A percentile compares a stretch with the other conserved stretches of the same genome.
phyloP scores from a whole-genome alignment of 2,797 vertebrate species.

The Crenuchus spilurus region DNA sequence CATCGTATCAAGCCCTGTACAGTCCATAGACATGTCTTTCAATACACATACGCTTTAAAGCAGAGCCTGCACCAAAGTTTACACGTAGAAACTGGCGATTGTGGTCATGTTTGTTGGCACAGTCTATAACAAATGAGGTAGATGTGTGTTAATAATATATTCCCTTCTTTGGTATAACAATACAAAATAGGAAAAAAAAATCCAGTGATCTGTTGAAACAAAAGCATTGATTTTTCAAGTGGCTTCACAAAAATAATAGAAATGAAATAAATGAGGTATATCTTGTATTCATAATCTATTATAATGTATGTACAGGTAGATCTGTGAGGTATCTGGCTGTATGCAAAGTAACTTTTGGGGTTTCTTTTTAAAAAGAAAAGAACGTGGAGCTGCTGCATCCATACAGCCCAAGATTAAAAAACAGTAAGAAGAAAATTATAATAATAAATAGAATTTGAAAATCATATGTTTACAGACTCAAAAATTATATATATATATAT shows the following conservation, averaged over 20 bases:
- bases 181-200: constrained; percentile 70
- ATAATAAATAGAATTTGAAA: constrained; percentile 71
- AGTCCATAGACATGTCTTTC: constrained; percentile 38
- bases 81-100: constrained; percentile 61
- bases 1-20: constrained; percentile 45
- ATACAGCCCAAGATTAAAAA: constrained; percentile 58
- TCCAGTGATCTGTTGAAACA: constrained; percentile 72
- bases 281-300: constrained; percentile 70
- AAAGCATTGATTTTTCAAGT: constrained; percentile 70
- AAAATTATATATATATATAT: too few relatives aligned
- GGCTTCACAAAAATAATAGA: constrained; percentile 71
- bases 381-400: constrained; percentile 53
- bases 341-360: constrained; percentile 57
- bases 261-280: constrained; percentile 78
- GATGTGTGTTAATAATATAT: constrained; percentile 77
- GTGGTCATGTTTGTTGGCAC: constrained; percentile 73
- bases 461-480: constrained; percentile 65
- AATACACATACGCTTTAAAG: constrained; percentile 56
- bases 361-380: constrained; percentile 47
- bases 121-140: constrained; percentile 82
- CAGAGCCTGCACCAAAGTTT: constrained; percentile 47
- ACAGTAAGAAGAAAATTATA: constrained; percentile 56
- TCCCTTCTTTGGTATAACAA: constrained; percentile 81
- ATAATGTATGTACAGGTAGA: constrained; percentile 72
- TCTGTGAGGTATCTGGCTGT: constrained; percentile 66